Conservation (phyloP, 2,888 invertebrate genomes). For the Lasioglossum pauxillum region DNA sequence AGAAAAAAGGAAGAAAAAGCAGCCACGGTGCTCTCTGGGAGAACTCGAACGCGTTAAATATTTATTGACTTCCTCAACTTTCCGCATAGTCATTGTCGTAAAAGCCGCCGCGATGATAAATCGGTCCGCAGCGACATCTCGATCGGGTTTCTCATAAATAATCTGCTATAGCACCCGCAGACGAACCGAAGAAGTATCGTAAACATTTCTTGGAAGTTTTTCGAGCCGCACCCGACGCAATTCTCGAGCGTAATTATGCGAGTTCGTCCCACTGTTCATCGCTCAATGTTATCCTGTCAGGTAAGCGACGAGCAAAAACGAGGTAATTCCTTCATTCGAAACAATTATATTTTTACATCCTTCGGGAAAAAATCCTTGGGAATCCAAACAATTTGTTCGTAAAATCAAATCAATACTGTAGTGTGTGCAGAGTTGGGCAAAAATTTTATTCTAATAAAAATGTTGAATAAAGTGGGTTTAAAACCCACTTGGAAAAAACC, state of each 20-base stretch:
- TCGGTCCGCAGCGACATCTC: conserved; percentile 32
- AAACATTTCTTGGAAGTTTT: conserved; percentile 18
- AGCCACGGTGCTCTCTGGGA: background rate
- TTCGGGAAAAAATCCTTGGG: too few species aligned
- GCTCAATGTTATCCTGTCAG: background rate
- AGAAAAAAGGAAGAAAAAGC: background rate
- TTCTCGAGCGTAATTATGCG: background rate
- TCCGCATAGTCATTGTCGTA: conserved; percentile 47
- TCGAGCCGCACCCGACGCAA: background rate
- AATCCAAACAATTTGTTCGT: background rate
- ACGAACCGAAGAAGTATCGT: conserved; percentile 11
- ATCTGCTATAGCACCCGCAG: conserved; percentile 10
- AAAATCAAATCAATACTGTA: background rate
- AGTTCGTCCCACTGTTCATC: background rate
- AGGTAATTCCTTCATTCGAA: too few species aligned
- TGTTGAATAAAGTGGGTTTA: too few species aligned
- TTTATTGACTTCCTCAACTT: conserved; percentile 48
- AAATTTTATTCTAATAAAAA: too few species aligned
- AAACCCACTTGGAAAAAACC: too few species aligned
- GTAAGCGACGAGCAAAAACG: background rate
- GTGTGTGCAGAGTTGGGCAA: too few species aligned
- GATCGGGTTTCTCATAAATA: conserved; percentile 44
- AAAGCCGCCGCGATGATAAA: conserved; percentile 38
- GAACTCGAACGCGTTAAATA: conserved; percentile 46
- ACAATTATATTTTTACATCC: background rate